phyloP scores from a whole-genome alignment of 2,797 vertebrate genomes.

The Anguilla obscura region DNA sequence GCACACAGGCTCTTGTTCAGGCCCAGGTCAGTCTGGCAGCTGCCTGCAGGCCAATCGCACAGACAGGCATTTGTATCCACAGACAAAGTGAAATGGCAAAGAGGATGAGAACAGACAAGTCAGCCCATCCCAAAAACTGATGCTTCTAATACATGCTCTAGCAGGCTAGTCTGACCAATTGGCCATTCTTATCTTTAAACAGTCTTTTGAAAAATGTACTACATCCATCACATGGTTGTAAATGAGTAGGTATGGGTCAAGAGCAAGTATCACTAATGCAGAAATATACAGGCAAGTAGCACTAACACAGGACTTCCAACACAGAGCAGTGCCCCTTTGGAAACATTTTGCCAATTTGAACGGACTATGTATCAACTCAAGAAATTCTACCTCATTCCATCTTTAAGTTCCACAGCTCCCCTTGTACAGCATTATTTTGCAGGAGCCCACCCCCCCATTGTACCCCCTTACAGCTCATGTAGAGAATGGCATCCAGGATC shows the following conservation, averaged over 20 bases:
- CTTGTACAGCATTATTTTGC: neutral
- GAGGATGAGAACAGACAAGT: neutral
- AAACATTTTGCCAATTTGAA: no score
- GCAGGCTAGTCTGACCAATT: neutral
- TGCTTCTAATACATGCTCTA: neutral
- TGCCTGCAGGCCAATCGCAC: constrained; percentile 62
- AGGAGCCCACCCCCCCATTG: no score
- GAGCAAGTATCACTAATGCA: no score
- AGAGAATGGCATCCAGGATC: constrained; percentile 85
- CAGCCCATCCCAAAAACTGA: neutral
- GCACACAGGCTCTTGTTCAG: constrained; percentile 77
- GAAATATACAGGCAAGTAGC: no score
- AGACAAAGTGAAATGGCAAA: neutral
- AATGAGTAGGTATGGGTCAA: no score
- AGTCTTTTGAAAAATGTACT: no score
- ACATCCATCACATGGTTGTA: no score
- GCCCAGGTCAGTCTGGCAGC: constrained; percentile 64
- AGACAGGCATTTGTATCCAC: neutral
- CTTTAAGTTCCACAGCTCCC: neutral
- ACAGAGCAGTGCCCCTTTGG: no score
- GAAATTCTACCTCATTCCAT: neutral
- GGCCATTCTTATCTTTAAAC: no score
- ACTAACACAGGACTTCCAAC: no score
- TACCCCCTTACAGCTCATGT: constrained; percentile 79
- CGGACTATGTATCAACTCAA: no score